Evolutionary conservation across 2,888 invertebrate species (phyloP).

Genomic region (Dolomedes plantarius): DNA sequence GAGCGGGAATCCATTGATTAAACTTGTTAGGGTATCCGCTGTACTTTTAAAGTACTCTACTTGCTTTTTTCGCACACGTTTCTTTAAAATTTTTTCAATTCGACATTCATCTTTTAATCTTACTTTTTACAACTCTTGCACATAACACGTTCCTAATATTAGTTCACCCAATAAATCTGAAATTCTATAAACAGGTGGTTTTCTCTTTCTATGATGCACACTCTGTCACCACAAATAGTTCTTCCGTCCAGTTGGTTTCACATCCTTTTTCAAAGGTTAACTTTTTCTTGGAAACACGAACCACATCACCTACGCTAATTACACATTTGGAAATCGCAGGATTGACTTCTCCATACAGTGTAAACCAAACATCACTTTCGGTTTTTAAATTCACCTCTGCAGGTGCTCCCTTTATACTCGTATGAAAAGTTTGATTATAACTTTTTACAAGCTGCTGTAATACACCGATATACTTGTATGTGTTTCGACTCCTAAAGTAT

Average conservation of each 20-base stretch:
- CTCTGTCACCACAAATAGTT: slow-evolving; percentile 24
- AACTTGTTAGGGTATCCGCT: slow-evolving; percentile 24
- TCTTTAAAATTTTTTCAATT: slow-evolving; percentile 31
- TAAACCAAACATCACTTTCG: background rate
- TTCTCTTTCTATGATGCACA: background rate
- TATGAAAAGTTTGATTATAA: slow-evolving; percentile 73
- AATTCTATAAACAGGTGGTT: background rate
- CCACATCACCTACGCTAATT: slow-evolving; percentile 3
- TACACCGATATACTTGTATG: slow-evolving; percentile 8
- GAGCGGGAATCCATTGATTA: slow-evolving; percentile 15
- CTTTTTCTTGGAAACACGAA: slow-evolving; percentile 23
- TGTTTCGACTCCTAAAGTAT: slow-evolving; percentile 22
- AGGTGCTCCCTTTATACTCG: slow-evolving; percentile 11
- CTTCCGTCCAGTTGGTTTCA: slow-evolving; percentile 39
- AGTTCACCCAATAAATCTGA: slow-evolving; percentile 13
- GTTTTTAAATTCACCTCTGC: slow-evolving; percentile 13
- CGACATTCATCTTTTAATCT: background rate
- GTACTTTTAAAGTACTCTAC: slow-evolving; percentile 32
- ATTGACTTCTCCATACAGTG: background rate
- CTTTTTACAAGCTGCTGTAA: slow-evolving; percentile 70
- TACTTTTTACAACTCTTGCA: slow-evolving; percentile 34
- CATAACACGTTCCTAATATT: slow-evolving; percentile 23
- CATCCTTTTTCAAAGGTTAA: slow-evolving; percentile 21
- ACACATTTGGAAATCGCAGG: too few relatives aligned
- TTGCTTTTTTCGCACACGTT: slow-evolving; percentile 6